Evolutionary conservation across 2,113 vertebrate genomes (phyloP), one percentile per base, ranked within the genome.

Genomic region (Cygnus buccinator): DNA sequence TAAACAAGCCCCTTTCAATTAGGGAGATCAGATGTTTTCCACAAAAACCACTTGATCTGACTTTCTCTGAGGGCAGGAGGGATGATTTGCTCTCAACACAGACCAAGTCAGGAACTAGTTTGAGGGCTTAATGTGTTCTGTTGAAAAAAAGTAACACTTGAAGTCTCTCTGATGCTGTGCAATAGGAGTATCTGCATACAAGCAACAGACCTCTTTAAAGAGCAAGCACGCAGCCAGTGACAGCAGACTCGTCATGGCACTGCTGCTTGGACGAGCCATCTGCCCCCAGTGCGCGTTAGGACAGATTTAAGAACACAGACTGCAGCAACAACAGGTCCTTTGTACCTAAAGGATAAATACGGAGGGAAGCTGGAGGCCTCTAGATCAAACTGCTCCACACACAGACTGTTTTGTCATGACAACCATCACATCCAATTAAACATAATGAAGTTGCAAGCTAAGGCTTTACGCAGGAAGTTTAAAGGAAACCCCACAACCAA

Each of bases 361-460:
- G 77, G 54, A 61, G 23, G 39, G 79, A 94, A 84, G 54, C 73
- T 89, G 33, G 50, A 43, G 68, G 76, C 80, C 61, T 68, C 68
- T 68, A 70, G 73, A 94, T 79, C 84, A 63, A 94, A 84, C 84
- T 84, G 31, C 39, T 84, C 61, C 66, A 54, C n/a, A 72, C 39
- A 67, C 41, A 91, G 86, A 25, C 70, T 79, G 37, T 68, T 95
- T 92, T 92, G 80, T 84, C 80, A 41, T 65, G 87, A 87, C 80
- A 91, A 84, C 77, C 84, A 91, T 59, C 95, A 84, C 77, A 95
- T 79, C 66, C 86, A 87, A 93, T 93, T 94, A 94, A 93, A 84
- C 23, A 61, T 63, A 95, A 94, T 15, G 43, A 82, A 94, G 66
- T 65, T 91, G 80, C 0, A 0, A 91, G 89, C 66, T 82, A 73